Evolutionary conservation across 2,888 invertebrate species (phyloP).

Genomic region (Psococerastis gibbosa): DNA sequence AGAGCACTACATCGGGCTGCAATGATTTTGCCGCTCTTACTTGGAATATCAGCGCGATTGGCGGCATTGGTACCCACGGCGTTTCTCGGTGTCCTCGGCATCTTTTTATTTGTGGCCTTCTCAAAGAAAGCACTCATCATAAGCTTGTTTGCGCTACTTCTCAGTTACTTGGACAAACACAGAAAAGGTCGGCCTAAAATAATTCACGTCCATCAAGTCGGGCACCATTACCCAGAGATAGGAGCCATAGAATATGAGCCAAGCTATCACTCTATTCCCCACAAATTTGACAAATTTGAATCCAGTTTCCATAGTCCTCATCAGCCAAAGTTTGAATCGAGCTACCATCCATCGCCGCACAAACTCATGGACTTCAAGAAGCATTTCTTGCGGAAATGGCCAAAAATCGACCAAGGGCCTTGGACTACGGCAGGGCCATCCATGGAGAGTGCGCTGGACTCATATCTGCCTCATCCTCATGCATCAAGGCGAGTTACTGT

Average conservation of each 20-base stretch:
- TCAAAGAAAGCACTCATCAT: constrained; percentile 9
- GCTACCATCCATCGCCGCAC: too few species aligned
- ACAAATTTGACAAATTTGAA: not conserved
- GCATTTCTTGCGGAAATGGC: not conserved
- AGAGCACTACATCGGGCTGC: not conserved
- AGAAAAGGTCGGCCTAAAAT: not conserved
- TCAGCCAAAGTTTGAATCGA: too few species aligned
- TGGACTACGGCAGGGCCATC: not conserved
- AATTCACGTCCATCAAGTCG: not conserved
- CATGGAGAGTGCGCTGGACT: not conserved
- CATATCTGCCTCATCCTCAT: not conserved
- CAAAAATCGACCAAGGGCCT: not conserved
- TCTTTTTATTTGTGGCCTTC: constrained; percentile 6
- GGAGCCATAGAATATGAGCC: not conserved
- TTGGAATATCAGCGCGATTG: constrained; percentile 1
- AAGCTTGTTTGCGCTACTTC: not conserved
- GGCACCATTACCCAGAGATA: not conserved
- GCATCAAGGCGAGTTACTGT: not conserved
- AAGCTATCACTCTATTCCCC: not conserved
- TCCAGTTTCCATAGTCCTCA: too few species aligned
- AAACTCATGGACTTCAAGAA: too few species aligned
- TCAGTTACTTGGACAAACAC: constrained; percentile 2
- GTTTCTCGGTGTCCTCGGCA: not conserved
- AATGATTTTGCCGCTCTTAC: constrained; percentile 5
- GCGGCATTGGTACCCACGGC: constrained; percentile 1